Evolutionary conservation across 2,888 invertebrate species (phyloP).

Genomic region (Anodontia alba): DNA sequence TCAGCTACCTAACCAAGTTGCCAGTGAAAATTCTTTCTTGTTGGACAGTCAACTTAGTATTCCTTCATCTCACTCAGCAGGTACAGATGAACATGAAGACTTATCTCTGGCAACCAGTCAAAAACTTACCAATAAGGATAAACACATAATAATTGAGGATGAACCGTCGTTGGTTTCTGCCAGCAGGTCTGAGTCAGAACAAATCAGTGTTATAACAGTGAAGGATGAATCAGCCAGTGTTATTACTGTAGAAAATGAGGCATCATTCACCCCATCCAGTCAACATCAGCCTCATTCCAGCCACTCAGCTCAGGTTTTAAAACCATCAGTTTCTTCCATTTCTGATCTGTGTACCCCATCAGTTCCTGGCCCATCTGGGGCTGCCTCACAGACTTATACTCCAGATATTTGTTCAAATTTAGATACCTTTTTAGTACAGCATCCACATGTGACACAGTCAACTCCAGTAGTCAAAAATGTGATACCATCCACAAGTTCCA

Average conservation of each 20-base stretch:
- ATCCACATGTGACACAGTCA: too few relatives aligned
- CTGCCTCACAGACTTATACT: not conserved
- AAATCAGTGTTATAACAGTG: too few relatives aligned
- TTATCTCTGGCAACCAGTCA: conserved; percentile 21
- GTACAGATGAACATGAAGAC: conserved; percentile 1
- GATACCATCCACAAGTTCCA: too few relatives aligned
- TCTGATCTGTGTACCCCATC: too few relatives aligned
- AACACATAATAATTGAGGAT: not conserved
- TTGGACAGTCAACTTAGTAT: not conserved
- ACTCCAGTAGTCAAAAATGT: too few relatives aligned
- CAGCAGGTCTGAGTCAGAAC: not conserved
- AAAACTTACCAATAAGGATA: not conserved
- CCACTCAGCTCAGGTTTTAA: too few relatives aligned
- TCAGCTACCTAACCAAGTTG: not conserved
- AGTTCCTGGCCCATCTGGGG: not conserved
- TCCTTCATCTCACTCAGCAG: conserved; percentile 21
- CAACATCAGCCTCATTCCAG: too few relatives aligned
- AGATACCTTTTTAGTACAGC: too few relatives aligned
- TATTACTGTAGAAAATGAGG: not conserved
- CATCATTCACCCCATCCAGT: too few relatives aligned
- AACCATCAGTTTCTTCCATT: too few relatives aligned
- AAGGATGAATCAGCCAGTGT: too few relatives aligned
- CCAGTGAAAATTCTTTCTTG: not conserved
- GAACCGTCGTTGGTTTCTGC: not conserved
- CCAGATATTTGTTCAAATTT: too few relatives aligned